Base-by-base conservation (phyloP, 1,140 invertebrate genomes). In the Musca domestica region DNA sequence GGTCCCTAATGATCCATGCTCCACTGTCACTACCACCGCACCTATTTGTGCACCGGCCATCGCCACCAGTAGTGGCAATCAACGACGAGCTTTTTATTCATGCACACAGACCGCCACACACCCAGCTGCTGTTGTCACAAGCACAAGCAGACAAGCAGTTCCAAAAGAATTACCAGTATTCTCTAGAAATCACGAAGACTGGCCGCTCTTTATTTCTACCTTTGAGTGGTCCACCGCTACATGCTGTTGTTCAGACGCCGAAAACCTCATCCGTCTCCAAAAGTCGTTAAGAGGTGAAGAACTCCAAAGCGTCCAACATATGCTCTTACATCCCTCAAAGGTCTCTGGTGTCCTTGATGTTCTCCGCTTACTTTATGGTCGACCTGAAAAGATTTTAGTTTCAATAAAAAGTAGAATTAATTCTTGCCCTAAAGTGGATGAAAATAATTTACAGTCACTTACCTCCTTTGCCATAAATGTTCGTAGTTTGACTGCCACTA, bases 221-320 rank as follows among this genome's bases (percentile, higher is more conserved):
- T 71, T 34, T 19, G 41, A 71, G 22, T 41, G 41, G 23, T 68
- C 63, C n/a, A 70, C 66, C 25, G 14, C 41, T 7, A 9, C 67
- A 30, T 67, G 58, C 14, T 63, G 66, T 15, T 72, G 48, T 34
- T 23, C 56, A n/a, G 48, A 68, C 25, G 64, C 46, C 20, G 67
- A 68, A 64, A 70, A 70, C 17, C 6, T 66, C 1, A 52, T 70
- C 27, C 30, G 67, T 27, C 27, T 72, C 6, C 69, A 58, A 22
- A 30, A 23, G 15, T 49, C 66, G n/a, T 61, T 70, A 41, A 23
- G 63, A 10, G 69, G 69, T 14, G 41, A 47, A 17, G 67, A 66
- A 15, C 66, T 64, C 12, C 64, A 70, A 3, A 25, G 69, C 19
- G 65, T 52, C 19, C 47, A 52, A 52, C n/a, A 34, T 20, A 47